Conservation (phyloP, 2,888 invertebrate genomes). For the Adelognathus sp. region DNA sequence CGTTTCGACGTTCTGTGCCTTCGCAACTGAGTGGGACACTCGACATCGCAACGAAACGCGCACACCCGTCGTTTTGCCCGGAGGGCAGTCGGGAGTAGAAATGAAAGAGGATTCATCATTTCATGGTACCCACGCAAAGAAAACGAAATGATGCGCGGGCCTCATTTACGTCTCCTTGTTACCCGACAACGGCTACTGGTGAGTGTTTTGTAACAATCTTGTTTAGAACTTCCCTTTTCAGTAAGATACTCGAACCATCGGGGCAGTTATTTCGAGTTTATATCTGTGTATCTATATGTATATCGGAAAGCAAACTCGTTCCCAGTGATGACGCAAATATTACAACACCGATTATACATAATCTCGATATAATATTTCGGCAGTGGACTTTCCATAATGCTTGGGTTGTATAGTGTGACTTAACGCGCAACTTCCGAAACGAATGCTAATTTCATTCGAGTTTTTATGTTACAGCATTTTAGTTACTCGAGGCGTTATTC, state of each 20-base stretch:
- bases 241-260: slow-evolving; percentile 5
- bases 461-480: not conserved
- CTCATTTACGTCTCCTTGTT: not conserved
- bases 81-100: no score
- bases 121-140: not conserved
- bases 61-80: no score
- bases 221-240: slow-evolving; percentile 21
- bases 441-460: not conserved
- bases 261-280: not conserved
- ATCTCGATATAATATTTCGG: not conserved
- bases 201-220: slow-evolving; percentile 20
- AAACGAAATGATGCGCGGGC: not conserved
- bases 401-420: not conserved
- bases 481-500: not conserved
- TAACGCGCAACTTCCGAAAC: not conserved
- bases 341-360: slow-evolving; percentile 16
- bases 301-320: not conserved
- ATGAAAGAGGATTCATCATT: not conserved
- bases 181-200: not conserved
- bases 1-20: no score
- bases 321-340: slow-evolving; percentile 17
- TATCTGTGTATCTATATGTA: not conserved
- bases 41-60: no score
- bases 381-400: not conserved
- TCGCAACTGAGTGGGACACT: no score